Evolutionary conservation across 2,888 invertebrate species (phyloP), one percentile per base, ranked within the genome.

Genomic region (Lasioglossum oenotherae): DNA sequence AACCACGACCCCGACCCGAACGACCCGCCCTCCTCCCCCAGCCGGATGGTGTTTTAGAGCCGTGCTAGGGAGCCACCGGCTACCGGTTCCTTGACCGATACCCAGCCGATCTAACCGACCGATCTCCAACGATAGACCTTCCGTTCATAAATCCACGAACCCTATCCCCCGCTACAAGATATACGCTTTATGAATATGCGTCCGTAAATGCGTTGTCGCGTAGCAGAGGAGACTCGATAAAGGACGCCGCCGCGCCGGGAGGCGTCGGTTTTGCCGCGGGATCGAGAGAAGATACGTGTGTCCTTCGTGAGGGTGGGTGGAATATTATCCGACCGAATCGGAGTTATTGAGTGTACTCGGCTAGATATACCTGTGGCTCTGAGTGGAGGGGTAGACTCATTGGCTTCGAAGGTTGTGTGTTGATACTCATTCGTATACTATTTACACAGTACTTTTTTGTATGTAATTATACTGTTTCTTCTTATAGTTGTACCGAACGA

Each of bases 11-110:
- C 35, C 67, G 67, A 67, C 67, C 67, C 67, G 31, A 31, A 2
- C 76, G 44, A 81, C 83, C 87, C 80, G 53, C 44, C 79, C 86
- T 5, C 46, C 46, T 16, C 1, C 46, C 46, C 46, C 57, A 71
- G 60, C 72, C 71, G 76, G 69, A 76, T 72, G 81, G n/a, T 84
- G 80, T 81, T 87, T 84, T 78, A 84, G 74, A 81, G 31, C n/a
- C 64, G 41, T 12, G 71, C 81, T 73, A 76, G 44, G 72, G 41
- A 73, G 71, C 23, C 31, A n/a, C 64, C 41, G 35, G 23, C 41
- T 31, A 75, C 41, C 41, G 75, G 67, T 87, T 81, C n/a, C 83
- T 87, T 87, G 86, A 86, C 86, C 87, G 87, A 87, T 79, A 87
- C 69, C 78, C 27, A 31, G 38, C 35, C 75, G 78, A 87, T 81